A percentile compares a stretch with the other conserved stretches of the same genome.
Evolutionary conservation across 2,888 invertebrate genomes (phyloP).

Genomic region (Venusia cambrica): DNA sequence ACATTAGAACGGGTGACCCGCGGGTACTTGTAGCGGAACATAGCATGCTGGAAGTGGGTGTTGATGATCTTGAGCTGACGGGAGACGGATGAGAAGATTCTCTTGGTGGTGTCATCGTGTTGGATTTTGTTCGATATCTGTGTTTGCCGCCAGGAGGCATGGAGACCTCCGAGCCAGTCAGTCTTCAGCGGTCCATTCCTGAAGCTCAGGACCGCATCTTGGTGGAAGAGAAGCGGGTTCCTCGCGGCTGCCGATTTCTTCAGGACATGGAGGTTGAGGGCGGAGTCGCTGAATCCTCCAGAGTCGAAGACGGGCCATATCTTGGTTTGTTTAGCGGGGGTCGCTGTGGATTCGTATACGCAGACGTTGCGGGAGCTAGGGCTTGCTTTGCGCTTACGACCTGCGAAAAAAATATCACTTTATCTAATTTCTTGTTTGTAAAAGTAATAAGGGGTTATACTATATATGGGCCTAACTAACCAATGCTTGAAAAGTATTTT

Average conservation of each 20-base stretch:
- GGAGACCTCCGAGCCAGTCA: conserved; percentile 60
- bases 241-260: conserved; percentile 43
- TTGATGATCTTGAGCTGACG: conserved; percentile 68
- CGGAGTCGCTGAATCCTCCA: conserved; percentile 62
- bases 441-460: too few species aligned
- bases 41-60: conserved; percentile 59
- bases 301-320: conserved; percentile 78
- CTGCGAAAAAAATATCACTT: too few species aligned
- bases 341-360: conserved; percentile 52
- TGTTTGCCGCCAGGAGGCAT: conserved; percentile 59
- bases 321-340: conserved; percentile 63
- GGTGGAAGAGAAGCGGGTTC: conserved; percentile 55
- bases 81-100: conserved; percentile 67
- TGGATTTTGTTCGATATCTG: conserved; percentile 50
- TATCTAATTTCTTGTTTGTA: too few species aligned
- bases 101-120: conserved; percentile 58
- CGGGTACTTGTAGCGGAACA: conserved; percentile 71
- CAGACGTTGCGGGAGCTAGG: conserved; percentile 54
- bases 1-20: conserved; percentile 69
- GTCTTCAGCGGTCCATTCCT: conserved; percentile 37
- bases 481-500: too few species aligned
- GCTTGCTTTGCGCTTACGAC: conserved; percentile 65
- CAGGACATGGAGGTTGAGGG: conserved; percentile 49
- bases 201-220: conserved; percentile 37
- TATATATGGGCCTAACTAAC: too few species aligned